Base-by-base conservation (phyloP, 2,888 invertebrate genomes). In the Sphinx pinastri region DNA sequence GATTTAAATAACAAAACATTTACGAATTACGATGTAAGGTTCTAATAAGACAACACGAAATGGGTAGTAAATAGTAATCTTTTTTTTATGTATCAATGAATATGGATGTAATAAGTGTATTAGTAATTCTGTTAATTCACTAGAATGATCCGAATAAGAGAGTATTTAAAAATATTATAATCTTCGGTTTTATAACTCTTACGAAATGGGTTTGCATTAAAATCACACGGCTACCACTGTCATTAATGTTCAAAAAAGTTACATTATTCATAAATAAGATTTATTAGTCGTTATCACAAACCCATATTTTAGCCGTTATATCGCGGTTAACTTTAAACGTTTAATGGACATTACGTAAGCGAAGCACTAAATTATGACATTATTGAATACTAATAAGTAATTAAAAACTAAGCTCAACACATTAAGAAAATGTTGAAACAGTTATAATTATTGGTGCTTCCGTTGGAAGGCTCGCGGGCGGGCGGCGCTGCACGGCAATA, bases 381-480 rank as follows among this genome's bases (percentile, higher is more conserved):
- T 45, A 60, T 16, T 16, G 5, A 5, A 16, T 4, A 45, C 16
- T 47, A 16, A 12, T 45, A 16, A 7, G 60, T 47, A 19, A 16
- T 16, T 47, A 60, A 60, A 60, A 60, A 45, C 5, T 11, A 45
- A 45, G 31, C n/a, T 10, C 7, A 47, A 47, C 47, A 19, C 8
- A 19, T 13, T 14, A 49, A 49, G 19, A 63, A 47, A 14, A 12
- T 59, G 12, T 31, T 12, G 13, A 63, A 63, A 49, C 49, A 19
- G 19, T 16, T 63, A 49, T 60, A 63, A 63, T 25, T 25, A 25
- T 49, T 49, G 49, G 63, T 19, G 49, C 63, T 63, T 63, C 47
- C 63, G 63, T 49, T 63, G 63, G 60, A 16, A 49, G 10, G 19
- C 19, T 12, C 19, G 19, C 10, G 55, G 55, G 55, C 19, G 55